These are phyloP conservation scores for Acrocyrtus sp. DNA, from an alignment of 2,888 invertebrate species.

Conservation along the genomic window DNA sequence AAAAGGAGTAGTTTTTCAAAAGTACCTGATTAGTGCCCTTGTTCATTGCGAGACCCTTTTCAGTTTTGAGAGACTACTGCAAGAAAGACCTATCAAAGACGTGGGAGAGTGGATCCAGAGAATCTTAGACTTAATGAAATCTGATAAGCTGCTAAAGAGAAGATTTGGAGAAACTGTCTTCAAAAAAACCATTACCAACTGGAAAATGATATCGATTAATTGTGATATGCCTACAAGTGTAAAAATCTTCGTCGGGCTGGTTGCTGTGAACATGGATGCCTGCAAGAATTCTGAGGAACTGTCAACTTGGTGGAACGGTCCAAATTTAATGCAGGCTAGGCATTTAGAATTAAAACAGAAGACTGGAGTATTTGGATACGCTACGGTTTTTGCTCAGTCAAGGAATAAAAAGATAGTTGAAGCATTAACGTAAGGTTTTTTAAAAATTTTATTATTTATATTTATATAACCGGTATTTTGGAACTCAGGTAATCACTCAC, in stretches of 20 bases:
- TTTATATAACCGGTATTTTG: background rate
- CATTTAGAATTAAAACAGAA: conserved; percentile 57
- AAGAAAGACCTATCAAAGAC: conserved; percentile 40
- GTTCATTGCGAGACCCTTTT: conserved; percentile 36
- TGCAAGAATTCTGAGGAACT: conserved; percentile 51
- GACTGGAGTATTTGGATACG: conserved; percentile 52
- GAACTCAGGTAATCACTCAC: no score
- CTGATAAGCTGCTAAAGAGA: conserved; percentile 24
- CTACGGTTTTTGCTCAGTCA: conserved; percentile 54
- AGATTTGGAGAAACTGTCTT: conserved; percentile 47
- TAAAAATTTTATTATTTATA: background rate
- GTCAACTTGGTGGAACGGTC: conserved; percentile 57
- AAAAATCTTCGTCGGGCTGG: conserved; percentile 54
- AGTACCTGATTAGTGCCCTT: conserved; percentile 37
- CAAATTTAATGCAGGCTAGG: conserved; percentile 29
- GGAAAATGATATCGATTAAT: conserved; percentile 58
- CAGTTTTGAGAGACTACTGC: conserved; percentile 40
- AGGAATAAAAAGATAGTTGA: conserved; percentile 30
- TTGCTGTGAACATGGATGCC: conserved; percentile 39
- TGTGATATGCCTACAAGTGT: conserved; percentile 44
- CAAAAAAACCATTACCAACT: conserved; percentile 40
- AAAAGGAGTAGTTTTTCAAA: conserved; percentile 58
- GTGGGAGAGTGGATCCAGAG: conserved; percentile 51
- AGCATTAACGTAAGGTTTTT: conserved; percentile 44
- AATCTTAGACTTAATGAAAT: conserved; percentile 39